Evolutionary conservation across 2,797 vertebrate species (phyloP).

Genomic region (Tinamus major): DNA sequence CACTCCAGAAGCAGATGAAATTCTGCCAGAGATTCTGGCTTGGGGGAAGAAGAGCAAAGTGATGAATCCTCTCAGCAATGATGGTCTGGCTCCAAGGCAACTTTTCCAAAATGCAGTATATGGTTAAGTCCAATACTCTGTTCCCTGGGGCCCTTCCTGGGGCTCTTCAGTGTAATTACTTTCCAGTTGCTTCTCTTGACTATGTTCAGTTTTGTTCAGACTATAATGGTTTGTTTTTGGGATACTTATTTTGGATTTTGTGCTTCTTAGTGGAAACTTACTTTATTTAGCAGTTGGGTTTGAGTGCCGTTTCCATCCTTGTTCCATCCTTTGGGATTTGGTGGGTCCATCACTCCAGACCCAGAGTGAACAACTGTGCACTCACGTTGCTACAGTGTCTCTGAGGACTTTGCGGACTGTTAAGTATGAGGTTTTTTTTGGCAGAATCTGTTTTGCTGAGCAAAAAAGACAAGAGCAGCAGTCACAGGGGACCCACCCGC

Average conservation of each 20-base stretch:
- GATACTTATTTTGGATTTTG: background rate
- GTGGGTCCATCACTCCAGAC: background rate
- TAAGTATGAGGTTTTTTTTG: background rate
- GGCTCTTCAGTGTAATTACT: background rate
- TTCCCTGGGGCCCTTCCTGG: background rate
- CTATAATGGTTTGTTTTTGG: background rate
- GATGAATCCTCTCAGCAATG: background rate
- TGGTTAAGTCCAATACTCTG: background rate
- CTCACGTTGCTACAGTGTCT: background rate
- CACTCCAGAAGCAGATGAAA: background rate
- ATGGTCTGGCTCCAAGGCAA: background rate
- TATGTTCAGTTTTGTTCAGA: background rate
- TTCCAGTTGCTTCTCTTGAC: background rate
- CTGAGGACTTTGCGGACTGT: background rate
- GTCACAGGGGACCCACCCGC: background rate
- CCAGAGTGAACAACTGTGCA: background rate
- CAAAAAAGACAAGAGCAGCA: background rate
- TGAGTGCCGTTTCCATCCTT: background rate
- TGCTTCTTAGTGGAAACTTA: background rate
- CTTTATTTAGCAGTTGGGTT: background rate
- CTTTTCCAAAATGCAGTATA: background rate
- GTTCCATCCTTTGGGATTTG: background rate
- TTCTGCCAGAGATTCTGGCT: background rate
- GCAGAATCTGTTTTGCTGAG: background rate
- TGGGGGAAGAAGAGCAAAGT: background rate